Conservation (phyloP, 1,140 invertebrate genomes). For the Cylas formicarius region DNA sequence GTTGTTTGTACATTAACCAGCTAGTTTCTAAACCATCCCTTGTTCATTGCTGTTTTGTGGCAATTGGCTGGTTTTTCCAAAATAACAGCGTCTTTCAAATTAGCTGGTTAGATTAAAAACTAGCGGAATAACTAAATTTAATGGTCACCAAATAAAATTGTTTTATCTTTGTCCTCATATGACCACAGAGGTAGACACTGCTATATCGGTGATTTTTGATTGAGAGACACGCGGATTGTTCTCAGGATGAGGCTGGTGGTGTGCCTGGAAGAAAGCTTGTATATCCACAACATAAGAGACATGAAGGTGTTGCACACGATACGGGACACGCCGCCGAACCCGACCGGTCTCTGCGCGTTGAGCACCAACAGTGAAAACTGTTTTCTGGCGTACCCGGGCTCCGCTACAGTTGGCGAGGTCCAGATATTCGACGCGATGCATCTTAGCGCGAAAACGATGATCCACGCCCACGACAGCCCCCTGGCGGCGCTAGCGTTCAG, state of each 20-base stretch:
- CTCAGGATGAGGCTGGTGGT: slow-evolving; percentile 77
- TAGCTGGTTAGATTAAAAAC: too few relatives aligned
- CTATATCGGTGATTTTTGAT: not conserved
- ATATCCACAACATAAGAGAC: slow-evolving; percentile 98
- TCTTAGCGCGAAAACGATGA: slow-evolving; percentile 93
- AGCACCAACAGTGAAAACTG: slow-evolving; percentile 85
- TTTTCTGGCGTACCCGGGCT: slow-evolving; percentile 95
- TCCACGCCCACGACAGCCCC: slow-evolving; percentile 93
- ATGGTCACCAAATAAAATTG: too few relatives aligned
- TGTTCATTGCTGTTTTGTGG: too few relatives aligned
- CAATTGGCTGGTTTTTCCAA: too few relatives aligned
- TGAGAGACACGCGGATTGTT: too few relatives aligned
- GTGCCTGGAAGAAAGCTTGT: slow-evolving; percentile 94
- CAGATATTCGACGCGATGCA: slow-evolving; percentile 98
- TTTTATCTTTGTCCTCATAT: too few relatives aligned
- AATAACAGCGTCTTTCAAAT: too few relatives aligned
- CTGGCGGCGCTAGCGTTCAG: slow-evolving; percentile 93
- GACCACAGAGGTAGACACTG: too few relatives aligned
- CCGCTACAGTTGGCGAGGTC: slow-evolving; percentile 87
- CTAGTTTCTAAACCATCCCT: too few relatives aligned
- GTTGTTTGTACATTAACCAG: too few relatives aligned
- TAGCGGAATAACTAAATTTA: too few relatives aligned
- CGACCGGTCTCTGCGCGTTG: slow-evolving; percentile 84
- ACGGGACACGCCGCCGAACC: slow-evolving; percentile 94
- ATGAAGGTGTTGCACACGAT: slow-evolving; percentile 99